Base-by-base conservation (phyloP, 2,113 vertebrate genomes). In the Rhipidura dahli region DNA sequence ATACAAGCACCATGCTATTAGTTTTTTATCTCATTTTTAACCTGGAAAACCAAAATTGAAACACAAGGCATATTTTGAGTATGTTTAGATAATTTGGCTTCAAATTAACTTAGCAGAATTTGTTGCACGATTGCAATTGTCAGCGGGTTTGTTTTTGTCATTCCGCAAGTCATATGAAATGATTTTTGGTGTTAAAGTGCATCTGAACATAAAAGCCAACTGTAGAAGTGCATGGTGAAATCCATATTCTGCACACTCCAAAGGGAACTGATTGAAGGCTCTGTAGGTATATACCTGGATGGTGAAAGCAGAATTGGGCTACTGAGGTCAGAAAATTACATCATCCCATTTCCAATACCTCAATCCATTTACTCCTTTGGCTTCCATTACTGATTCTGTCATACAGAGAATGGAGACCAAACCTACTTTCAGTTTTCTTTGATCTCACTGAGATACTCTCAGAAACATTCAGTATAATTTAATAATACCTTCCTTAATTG, bases 281-380 rank as follows among this genome's bases (percentile, higher is more conserved):
- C 31, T 60, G 37, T 9, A 77, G 39, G 33, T 4, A 49, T 22
- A 61, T 27, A 56, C 24, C 44, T 65, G 33, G 6, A 35, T 47
- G n/a, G 8, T 15, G 3, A 49, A 89, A 93, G 49, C 8, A 54
- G 37, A 9, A 8, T 5, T 33, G 61, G 11, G 10, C 16, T 61
- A 44, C n/a, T 53, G 30, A 64, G 6, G 57, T 73, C 37, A 53
- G 24, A 81, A 94, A 47, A 76, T 51, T 1, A 35, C 14, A 20
- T 69, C 23, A 83, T 77, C 11, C 28, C 11, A 44, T 91, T 91
- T 94, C 54, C 20, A 53, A 4, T 66, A 42, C 22, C 13, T 70
- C 70, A 91, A 93, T 84, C 81, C 37, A 63, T 84, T 94, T 91
- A 66, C 9, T 78, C 5, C 40, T 91, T 87, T 61, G 65, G 19